A percentile compares a stretch with the other conserved stretches of the same genome.
Conservation (phyloP, 2,113 vertebrate genomes). For the Aegithalos caudatus region DNA sequence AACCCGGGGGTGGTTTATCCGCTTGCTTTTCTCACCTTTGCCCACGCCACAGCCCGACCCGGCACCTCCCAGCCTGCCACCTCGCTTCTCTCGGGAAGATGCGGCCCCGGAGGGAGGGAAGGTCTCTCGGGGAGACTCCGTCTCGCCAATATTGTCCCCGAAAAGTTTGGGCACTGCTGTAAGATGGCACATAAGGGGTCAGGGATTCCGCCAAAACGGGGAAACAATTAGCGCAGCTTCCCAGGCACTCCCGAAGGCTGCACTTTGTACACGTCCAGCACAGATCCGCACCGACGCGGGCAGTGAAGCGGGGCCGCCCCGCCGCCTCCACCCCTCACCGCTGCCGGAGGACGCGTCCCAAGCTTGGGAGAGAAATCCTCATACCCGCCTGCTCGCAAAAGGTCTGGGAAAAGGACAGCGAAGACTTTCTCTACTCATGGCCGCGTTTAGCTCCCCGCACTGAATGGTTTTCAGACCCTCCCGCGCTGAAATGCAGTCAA, state of each 20-base stretch:
- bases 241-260: background rate
- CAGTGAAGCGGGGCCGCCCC: background rate
- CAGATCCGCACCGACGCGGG: background rate
- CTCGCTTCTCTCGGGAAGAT: background rate
- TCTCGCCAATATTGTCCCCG: background rate
- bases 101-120: background rate
- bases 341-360: background rate
- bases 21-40: background rate
- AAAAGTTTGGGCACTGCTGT: background rate
- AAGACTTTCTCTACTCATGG: background rate
- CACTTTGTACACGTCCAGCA: background rate
- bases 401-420: background rate
- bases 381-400: fast-evolving
- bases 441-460: background rate
- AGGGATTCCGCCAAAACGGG: background rate
- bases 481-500: background rate
- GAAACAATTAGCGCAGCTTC: background rate
- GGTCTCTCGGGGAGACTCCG: background rate
- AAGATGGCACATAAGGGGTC: background rate
- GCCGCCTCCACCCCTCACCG: background rate
- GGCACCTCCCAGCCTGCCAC: background rate
- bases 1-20: background rate
- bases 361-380: background rate
- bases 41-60: background rate
- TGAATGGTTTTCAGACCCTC: background rate